Evolutionary conservation across 2,888 invertebrate species (phyloP), one percentile per base, ranked within the genome.

Genomic region (Pogonocherus hispidulus): DNA sequence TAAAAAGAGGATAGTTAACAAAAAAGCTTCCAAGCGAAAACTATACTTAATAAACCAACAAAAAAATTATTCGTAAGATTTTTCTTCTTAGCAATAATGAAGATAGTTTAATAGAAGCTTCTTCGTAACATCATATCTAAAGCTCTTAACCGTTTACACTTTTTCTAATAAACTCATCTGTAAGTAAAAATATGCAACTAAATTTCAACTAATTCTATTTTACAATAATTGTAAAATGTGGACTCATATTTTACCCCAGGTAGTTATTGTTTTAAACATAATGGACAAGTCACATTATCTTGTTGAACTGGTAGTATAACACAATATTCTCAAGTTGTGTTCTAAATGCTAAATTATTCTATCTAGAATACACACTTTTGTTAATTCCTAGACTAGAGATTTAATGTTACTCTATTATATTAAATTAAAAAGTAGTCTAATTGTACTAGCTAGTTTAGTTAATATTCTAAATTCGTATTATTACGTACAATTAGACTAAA

Each of bases 331-430:
- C 47, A 47, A 14, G 52, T 52, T 46, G 62, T 44, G 22, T 51
- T 63, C 62, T 63, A 63, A 63, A 63, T 32, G 32, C 63, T 63
- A 62, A 49, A 51, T 62, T 62, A 62, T 62, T 22, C 62, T 62
- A 62, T 49, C 73, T 71, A 71, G 52, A 55, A 69, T 72, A 72
- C 69, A 72, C 41, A 72, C 51, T 54, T 63, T 51, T 63, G 63
- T 70, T 67, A 71, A 67, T 54, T 57, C 66, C 73, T 73, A 73
- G 18, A 46, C 70, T 73, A 73, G 35, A 35, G 37, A n/a, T 35
- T 20, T 35, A 46, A 9, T 19, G 19, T 35, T 62, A 51, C 32
- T 62, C 62, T 62, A 62, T 51, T 62, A 62, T 51, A 37, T 27
- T 59, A 51, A 62, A 49, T 49, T 62, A 37, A 62, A 62, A 62